A percentile compares a stretch with the other conserved stretches of the same genome.
These are phyloP conservation scores for Acanthosoma haemorrhoidale DNA, from an alignment of 2,888 invertebrate species.

Conservation along the genomic window DNA sequence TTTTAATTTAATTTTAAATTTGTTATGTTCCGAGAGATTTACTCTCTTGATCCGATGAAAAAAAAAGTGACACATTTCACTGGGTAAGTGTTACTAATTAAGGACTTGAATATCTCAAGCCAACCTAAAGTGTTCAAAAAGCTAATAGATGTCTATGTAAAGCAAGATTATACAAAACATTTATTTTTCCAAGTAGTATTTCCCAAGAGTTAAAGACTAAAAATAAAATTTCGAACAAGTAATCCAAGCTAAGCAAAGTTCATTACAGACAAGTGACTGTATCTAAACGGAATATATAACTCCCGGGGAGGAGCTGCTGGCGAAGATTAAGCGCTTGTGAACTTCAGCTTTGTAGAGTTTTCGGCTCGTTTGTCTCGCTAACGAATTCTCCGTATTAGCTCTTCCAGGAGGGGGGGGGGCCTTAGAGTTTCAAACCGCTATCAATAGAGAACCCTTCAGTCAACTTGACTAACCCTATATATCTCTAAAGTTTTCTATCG, in stretches of 20 bases:
- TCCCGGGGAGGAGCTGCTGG: neutral
- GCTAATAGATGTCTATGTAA: no score
- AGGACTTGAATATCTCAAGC: no score
- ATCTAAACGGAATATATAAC: constrained; percentile 22
- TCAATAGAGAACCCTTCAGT: constrained; percentile 7
- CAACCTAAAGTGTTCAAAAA: no score
- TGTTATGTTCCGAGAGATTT: no score
- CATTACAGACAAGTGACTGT: neutral
- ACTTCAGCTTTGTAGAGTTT: constrained; percentile 24
- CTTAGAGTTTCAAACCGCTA: neutral
- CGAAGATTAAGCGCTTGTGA: constrained; percentile 17
- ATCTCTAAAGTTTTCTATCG: constrained; percentile 17
- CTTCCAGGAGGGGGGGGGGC: neutral
- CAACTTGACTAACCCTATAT: constrained; percentile 20
- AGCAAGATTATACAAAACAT: no score
- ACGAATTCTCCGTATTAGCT: constrained; percentile 22
- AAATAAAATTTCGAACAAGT: no score
- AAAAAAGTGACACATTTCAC: no score
- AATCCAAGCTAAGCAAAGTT: neutral
- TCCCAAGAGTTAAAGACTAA: no score
- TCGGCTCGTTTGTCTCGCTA: constrained; percentile 25
- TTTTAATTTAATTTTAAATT: no score
- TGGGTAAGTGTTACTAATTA: no score
- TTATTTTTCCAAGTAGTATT: no score
- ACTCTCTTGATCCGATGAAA: no score